phyloP scores from a whole-genome alignment of 1,140 invertebrate species.

The Philotrypesis tridentata region DNA sequence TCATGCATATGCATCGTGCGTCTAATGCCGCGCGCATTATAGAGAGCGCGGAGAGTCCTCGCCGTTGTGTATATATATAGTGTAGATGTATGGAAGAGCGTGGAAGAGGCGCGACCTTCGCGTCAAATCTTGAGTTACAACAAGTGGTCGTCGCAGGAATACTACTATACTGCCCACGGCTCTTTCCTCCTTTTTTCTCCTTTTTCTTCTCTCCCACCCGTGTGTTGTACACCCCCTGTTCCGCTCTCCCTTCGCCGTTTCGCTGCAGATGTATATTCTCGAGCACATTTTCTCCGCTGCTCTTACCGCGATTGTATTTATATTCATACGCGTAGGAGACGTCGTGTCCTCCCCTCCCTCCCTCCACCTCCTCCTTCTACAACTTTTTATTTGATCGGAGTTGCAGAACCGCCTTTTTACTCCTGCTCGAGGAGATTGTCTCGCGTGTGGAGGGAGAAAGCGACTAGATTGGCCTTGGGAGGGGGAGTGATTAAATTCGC shows the following conservation, averaged over 20 bases:
- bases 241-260: no score
- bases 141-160: conserved; percentile 58
- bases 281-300: conserved; percentile 53
- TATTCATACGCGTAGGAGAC: neutral
- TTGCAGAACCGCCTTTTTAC: neutral
- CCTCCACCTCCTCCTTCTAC: neutral
- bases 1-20: no score
- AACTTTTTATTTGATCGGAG: neutral
- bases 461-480: no score
- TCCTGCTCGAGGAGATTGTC: no score
- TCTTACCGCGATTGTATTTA: conserved; percentile 39
- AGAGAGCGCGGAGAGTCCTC: no score
- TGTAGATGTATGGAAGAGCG: neutral
- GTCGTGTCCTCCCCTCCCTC: neutral
- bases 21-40: no score
- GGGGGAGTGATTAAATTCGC: no score
- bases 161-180: conserved; percentile 47
- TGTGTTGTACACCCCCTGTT: conserved; percentile 42
- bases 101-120: conserved; percentile 56
- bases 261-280: conserved; percentile 37
- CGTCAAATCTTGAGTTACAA: conserved; percentile 65
- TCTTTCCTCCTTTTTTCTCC: conserved; percentile 42
- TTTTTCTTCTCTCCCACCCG: conserved; percentile 37
- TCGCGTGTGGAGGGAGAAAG: no score
- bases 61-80: no score